phyloP scores from a whole-genome alignment of 1,140 invertebrate species.

The Trachymyrmex septentrionalis region DNA sequence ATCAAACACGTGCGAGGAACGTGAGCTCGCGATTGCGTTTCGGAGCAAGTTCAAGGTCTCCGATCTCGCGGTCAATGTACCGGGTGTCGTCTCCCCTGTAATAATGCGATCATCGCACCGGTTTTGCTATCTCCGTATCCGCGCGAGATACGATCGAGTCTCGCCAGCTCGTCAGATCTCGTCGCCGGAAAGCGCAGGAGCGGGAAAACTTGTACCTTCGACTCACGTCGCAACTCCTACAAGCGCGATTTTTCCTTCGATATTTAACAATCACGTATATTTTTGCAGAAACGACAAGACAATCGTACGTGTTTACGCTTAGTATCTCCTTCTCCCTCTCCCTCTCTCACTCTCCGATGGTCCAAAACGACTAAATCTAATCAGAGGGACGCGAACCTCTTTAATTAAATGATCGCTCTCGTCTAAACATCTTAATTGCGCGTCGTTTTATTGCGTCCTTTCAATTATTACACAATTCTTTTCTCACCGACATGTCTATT shows the following conservation, averaged over 20 bases:
- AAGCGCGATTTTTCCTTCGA: too few relatives aligned
- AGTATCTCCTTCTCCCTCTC: neutral
- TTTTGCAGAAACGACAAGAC: neutral
- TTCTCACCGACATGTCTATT: neutral
- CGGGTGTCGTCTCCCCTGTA: conserved; percentile 24
- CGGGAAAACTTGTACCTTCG: neutral
- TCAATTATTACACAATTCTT: neutral
- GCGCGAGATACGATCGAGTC: neutral
- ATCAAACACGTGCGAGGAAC: conserved; percentile 42
- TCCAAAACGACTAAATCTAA: too few relatives aligned
- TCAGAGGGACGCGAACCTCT: too few relatives aligned
- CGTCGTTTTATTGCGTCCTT: neutral
- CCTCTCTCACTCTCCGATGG: neutral
- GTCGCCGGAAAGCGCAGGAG: neutral
- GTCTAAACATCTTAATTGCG: too few relatives aligned
- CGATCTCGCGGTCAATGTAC: conserved; percentile 46
- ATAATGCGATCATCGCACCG: neutral
- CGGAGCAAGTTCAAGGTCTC: conserved; percentile 48
- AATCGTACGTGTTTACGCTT: neutral
- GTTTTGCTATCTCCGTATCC: neutral
- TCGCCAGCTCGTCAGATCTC: neutral
- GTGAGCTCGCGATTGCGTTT: conserved; percentile 32
- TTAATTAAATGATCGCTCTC: too few relatives aligned
- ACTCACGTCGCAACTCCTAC: too few relatives aligned
- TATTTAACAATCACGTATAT: neutral